Evolutionary conservation across 1,140 invertebrate genomes (phyloP), one percentile per base, ranked within the genome.

Genomic region (Lepidurus couesii): DNA sequence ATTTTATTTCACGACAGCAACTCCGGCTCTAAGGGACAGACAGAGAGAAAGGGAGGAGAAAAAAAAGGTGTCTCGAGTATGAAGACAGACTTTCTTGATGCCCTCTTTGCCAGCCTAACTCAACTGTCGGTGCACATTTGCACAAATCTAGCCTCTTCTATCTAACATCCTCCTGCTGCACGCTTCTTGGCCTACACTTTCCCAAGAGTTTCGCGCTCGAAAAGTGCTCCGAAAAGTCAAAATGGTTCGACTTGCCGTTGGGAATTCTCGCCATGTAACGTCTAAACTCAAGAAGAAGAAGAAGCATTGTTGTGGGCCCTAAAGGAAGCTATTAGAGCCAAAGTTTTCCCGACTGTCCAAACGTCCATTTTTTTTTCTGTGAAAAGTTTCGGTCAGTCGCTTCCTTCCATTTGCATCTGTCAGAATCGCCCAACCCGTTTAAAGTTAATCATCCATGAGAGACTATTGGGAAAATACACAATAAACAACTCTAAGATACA

Each of bases 131-230:
- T 65, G 6, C 53, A 65, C n/a, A 13, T 13, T 13, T 65, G 53
- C 53, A 21, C 53, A 65, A 65, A 65, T 65, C 21, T 65, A 65
- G 53, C 5, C 45, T 47, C 53, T 65, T 65, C 53, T 65, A 65
- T 65, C 13, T 65, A 21, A 47, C 13, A 21, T 21, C 13, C 21
- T 65, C 13, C 53, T 34, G 34, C 34, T 34, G 34, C 34, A 4
- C 34, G 34, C 34, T 34, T 34, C 34, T 34, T 4, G 34, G 34
- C 34, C 53, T 65, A 9, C 7, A 13, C 53, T 16, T 65, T 65
- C 53, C 13, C 1, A 65, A 65, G 53, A 34, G 34, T 34, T 65
- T 65, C 53, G 53, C n/a, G 53, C 21, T 65, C 53, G n/a, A 65
- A 65, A 65, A 65, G 53, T n/a, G 16, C 45, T n/a, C 53, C 16